These are phyloP conservation scores for Mormyrops attenuatus DNA, from an alignment of 2,797 vertebrate species.

Conservation along the genomic window DNA sequence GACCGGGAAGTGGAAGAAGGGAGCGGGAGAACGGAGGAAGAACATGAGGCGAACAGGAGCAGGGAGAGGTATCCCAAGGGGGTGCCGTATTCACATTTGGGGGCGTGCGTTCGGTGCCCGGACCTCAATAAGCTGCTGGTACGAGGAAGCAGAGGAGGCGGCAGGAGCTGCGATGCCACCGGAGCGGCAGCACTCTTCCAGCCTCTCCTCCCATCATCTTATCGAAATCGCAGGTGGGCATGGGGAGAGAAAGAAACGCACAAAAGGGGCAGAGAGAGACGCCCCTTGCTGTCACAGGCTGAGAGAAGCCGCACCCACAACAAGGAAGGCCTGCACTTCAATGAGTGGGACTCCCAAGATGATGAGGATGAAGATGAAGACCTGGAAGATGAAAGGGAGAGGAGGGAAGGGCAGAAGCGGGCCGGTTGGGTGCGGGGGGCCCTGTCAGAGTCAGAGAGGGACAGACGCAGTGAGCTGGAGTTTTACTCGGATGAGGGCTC, in stretches of 20 bases:
- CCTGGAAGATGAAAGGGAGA: conserved; percentile 45
- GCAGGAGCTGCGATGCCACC: conserved; percentile 53
- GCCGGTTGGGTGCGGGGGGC: conserved; percentile 47
- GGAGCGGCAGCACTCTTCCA: conserved; percentile 60
- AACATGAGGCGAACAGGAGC: conserved; percentile 51
- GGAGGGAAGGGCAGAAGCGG: conserved; percentile 50
- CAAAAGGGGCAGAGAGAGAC: conserved; percentile 59
- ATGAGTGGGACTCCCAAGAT: conserved; percentile 65
- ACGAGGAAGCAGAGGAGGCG: conserved; percentile 40
- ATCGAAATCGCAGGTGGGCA: conserved; percentile 64
- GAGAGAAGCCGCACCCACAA: conserved; percentile 54
- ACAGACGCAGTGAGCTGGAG: conserved; percentile 59
- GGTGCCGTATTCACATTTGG: conserved; percentile 38
- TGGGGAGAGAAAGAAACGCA: conserved; percentile 57
- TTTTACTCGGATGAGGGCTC: conserved; percentile 63
- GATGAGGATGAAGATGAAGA: conserved; percentile 58
- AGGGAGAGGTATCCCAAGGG: conserved; percentile 52
- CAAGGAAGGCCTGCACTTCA: conserved; percentile 63
- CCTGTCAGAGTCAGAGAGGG: conserved; percentile 59
- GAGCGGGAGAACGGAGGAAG: conserved; percentile 55
- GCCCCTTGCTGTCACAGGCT: conserved; percentile 56
- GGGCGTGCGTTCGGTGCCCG: conserved; percentile 57
- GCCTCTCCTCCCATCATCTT: conserved; percentile 61
- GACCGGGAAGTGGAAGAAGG: conserved; percentile 36
- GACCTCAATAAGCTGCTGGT: conserved; percentile 61